Base-by-base conservation (phyloP, 37 sponge, comb jelly and placozoan species). In the Halichondria panicea region DNA sequence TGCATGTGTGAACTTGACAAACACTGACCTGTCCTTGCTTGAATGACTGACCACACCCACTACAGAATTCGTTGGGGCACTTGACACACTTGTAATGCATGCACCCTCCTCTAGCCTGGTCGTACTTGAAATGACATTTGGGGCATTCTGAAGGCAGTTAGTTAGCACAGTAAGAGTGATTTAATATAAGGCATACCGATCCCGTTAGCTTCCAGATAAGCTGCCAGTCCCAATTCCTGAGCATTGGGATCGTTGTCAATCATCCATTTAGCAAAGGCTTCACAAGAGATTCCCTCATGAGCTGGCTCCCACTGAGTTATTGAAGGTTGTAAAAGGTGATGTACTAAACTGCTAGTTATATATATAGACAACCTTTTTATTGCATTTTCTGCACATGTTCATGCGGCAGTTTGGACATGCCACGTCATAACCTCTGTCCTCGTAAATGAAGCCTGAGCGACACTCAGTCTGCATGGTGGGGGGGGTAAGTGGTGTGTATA, bases 101-200 rank as follows among this genome's bases (percentile, higher is more conserved):
- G 62, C 97, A 96, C 0, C 95, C 97, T 41, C 97, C 97, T 63
- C 78, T 71, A 55, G 95, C 91, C 50, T 90, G 72, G 31, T 87
- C 97, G 79, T 90, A 96, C 31, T 82, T 70, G 70, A 67, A 73
- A 32, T 93, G 66, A 52, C 97, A 96, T 18, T 55, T 59, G 0
- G 97, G 97, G 81, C 97, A 96, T 41, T 89, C 97, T 93, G 69
- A 35, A 34, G n/a, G n/a, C n/a, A n/a, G n/a, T n/a, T n/a, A n/a
- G n/a, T n/a, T n/a, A n/a, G n/a, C n/a, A n/a, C n/a, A n/a, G n/a
- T n/a, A n/a, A n/a, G n/a, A n/a, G n/a, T n/a, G n/a, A n/a, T n/a
- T n/a, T n/a, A n/a, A n/a, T n/a, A n/a, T n/a, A n/a, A n/a, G n/a
- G n/a, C n/a, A n/a, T 43, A 92, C 93, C 85, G n/a, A 94, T 87